phyloP scores from a whole-genome alignment of 2,113 vertebrate genomes.

The Suricata suricatta region DNA sequence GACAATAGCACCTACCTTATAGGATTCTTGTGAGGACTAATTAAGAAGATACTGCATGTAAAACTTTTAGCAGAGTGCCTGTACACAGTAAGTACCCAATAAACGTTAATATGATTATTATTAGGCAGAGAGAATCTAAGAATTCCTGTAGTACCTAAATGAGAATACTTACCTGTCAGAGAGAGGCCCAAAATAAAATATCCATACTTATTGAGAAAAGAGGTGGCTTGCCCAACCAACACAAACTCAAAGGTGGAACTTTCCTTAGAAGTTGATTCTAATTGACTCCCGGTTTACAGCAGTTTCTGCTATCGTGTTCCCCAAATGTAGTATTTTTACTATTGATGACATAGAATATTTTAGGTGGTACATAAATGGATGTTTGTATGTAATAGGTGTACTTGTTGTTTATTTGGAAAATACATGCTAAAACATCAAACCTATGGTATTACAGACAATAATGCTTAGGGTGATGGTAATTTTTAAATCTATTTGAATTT shows the following conservation, averaged over 20 bases:
- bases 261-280: background rate
- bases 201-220: background rate
- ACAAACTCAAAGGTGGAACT: background rate
- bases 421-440: background rate
- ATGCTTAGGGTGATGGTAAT: background rate
- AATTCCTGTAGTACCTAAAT: background rate
- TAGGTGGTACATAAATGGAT: background rate
- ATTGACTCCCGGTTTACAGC: background rate
- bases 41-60: background rate
- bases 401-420: slow-evolving; percentile 2
- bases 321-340: slow-evolving; percentile 26
- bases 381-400: background rate
- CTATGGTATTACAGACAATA: background rate
- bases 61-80: slow-evolving; percentile 35
- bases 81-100: background rate
- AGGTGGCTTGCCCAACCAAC: background rate
- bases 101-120: background rate
- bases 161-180: background rate
- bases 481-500: slow-evolving; percentile 36
- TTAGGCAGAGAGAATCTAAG: slow-evolving; percentile 18
- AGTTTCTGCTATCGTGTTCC: slow-evolving; percentile 8
- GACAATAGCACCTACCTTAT: slow-evolving; percentile 30
- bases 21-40: background rate
- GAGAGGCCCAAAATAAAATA: background rate
- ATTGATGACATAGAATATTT: background rate